Conservation (phyloP, 2,888 invertebrate genomes). For the Acleris emargana region DNA sequence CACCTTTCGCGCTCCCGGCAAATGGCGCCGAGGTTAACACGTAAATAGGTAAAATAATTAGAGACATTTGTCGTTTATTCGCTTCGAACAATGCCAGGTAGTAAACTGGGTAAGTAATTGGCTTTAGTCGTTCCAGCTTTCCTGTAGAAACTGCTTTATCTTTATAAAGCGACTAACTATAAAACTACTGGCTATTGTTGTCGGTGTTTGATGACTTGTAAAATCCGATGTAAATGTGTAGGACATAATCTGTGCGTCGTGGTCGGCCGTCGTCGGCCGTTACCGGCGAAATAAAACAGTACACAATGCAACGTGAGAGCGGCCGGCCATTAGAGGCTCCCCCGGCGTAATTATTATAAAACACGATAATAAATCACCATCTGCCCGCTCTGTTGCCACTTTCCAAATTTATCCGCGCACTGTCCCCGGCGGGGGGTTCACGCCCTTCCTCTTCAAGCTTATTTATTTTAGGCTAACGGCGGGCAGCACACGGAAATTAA, state of each 20-base stretch:
- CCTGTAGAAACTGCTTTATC: slow-evolving; percentile 9
- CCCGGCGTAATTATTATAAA: slow-evolving; percentile 77
- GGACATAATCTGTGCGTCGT: slow-evolving; percentile 26
- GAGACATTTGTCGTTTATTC: slow-evolving; percentile 25
- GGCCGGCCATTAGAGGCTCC: slow-evolving; percentile 59
- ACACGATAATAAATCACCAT: slow-evolving; percentile 80
- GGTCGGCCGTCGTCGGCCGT: slow-evolving; percentile 26
- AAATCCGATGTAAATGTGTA: slow-evolving; percentile 26
- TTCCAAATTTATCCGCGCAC: slow-evolving; percentile 70
- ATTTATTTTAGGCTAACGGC: slow-evolving; percentile 76
- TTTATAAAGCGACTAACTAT: neutral
- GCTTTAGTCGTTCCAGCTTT: slow-evolving; percentile 1
- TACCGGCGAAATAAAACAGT: slow-evolving; percentile 52
- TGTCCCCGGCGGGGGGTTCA: slow-evolving; percentile 42
- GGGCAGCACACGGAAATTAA: slow-evolving; percentile 73
- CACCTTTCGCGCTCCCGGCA: slow-evolving; percentile 52
- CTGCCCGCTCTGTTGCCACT: slow-evolving; percentile 76
- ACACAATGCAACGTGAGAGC: slow-evolving; percentile 54
- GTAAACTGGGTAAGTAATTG: slow-evolving; percentile 24
- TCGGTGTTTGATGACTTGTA: slow-evolving; percentile 20
- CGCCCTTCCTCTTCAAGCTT: slow-evolving; percentile 64
- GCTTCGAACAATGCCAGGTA: slow-evolving; percentile 15
- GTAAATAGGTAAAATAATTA: slow-evolving; percentile 28
- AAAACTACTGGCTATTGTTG: slow-evolving; percentile 8
- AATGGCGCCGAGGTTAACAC: slow-evolving; percentile 44